A percentile compares a stretch with the other conserved stretches of the same genome.
Evolutionary conservation across 2,888 invertebrate species (phyloP).

Genomic region (Macrophya alboannulata): DNA sequence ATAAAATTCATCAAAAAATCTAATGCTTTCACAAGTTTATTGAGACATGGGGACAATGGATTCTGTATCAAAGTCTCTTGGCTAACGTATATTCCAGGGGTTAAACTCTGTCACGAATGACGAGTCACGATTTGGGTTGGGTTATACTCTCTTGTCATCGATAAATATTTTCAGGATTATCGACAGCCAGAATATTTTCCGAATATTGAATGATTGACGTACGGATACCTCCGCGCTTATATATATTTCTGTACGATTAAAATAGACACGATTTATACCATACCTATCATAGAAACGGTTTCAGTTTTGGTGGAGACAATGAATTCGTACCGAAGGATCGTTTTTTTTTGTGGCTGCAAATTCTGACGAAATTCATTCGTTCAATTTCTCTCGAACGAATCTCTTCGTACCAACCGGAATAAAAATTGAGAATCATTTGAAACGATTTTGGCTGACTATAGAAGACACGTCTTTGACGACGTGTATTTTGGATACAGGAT

Average conservation of each 20-base stretch:
- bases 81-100: neutral
- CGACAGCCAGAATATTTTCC: slow-evolving; percentile 72
- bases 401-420: too few species aligned
- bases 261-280: neutral
- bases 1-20: neutral
- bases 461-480: neutral
- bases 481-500: neutral
- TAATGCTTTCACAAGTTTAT: neutral
- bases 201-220: slow-evolving; percentile 70
- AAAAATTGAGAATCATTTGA: too few species aligned
- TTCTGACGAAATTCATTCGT: neutral
- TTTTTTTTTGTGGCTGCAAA: neutral
- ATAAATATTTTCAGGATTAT: slow-evolving; percentile 72
- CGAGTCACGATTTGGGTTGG: slow-evolving; percentile 58
- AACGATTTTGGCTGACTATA: too few species aligned
- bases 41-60: neutral
- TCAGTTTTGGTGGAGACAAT: neutral
- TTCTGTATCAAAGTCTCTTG: neutral
- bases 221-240: slow-evolving; percentile 63
- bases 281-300: neutral
- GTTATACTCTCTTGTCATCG: slow-evolving; percentile 65
- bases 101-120: slow-evolving; percentile 25
- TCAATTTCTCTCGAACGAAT: neutral
- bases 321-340: too few species aligned
- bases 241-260: neutral